A percentile compares a stretch with the other conserved stretches of the same genome.
Evolutionary conservation across 2,113 vertebrate species (phyloP).

Genomic region (Paradoxurus hermaphroditus): DNA sequence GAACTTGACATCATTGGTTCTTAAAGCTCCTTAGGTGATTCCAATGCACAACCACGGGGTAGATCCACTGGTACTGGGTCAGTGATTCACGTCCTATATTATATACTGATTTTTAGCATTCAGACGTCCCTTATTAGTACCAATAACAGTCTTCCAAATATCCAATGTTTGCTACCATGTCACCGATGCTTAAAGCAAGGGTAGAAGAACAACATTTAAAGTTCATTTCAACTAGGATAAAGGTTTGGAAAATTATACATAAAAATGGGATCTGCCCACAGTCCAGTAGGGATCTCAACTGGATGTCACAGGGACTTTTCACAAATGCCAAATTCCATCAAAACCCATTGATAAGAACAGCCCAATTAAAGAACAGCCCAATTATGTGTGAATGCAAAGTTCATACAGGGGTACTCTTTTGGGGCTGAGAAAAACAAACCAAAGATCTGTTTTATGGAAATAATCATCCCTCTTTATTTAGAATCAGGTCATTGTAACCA

Average conservation of each 20-base stretch:
- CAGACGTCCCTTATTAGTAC: neutral
- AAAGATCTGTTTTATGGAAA: conserved; percentile 18
- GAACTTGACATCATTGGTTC: neutral
- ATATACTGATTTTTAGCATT: neutral
- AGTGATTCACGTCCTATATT: neutral
- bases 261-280: neutral
- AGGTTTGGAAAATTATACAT: neutral
- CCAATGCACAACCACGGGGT: neutral
- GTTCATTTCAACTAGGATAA: neutral
- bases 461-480: neutral
- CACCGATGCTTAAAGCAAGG: conserved; percentile 12
- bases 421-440: neutral
- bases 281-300: neutral
- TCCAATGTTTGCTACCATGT: neutral
- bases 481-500: conserved; percentile 24
- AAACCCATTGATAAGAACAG: neutral
- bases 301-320: neutral
- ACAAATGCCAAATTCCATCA: neutral
- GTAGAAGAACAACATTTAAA: neutral
- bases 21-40: neutral
- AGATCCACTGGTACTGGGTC: neutral
- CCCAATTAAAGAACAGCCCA: neutral
- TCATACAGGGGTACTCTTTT: neutral
- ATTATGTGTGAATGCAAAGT: neutral
- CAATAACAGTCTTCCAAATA: conserved; percentile 11